Evolutionary conservation across 2,888 invertebrate genomes (phyloP).

Genomic region (Melieria crassipennis): DNA sequence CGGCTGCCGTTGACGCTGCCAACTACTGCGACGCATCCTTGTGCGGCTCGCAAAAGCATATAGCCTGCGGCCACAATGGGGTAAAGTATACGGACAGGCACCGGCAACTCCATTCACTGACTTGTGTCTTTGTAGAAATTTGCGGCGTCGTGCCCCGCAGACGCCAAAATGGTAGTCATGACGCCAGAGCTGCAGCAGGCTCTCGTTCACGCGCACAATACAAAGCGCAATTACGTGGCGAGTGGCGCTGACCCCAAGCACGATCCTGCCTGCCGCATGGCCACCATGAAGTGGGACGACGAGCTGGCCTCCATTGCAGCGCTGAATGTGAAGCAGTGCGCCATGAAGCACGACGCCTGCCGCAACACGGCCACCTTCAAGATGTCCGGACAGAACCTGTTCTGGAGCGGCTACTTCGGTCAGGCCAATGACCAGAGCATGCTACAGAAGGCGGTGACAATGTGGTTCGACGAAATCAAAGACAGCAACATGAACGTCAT

Average conservation of each 20-base stretch:
- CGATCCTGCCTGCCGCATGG: conserved; percentile 53
- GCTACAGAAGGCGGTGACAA: conserved; percentile 42
- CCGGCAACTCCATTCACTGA: conserved; percentile 17
- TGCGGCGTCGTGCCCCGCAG: conserved; percentile 13
- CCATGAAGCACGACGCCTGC: conserved; percentile 54
- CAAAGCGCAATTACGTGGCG: conserved; percentile 38
- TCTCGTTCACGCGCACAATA: conserved; percentile 35
- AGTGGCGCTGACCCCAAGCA: conserved; percentile 21
- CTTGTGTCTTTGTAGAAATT: conserved; percentile 23
- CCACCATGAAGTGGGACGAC: conserved; percentile 55
- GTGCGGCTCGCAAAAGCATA: conserved; percentile 20
- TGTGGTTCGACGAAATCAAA: conserved; percentile 52
- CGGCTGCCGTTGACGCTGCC: background rate
- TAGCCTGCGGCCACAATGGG: conserved; percentile 34
- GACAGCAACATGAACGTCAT: conserved; percentile 27
- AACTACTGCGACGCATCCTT: conserved; percentile 28
- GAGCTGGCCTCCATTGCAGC: conserved; percentile 54
- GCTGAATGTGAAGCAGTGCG: conserved; percentile 52
- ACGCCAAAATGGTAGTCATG: conserved; percentile 19
- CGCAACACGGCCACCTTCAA: conserved; percentile 52
- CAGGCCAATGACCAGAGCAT: conserved; percentile 33
- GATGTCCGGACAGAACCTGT: conserved; percentile 56
- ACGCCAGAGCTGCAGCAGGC: background rate
- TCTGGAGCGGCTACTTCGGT: conserved; percentile 38
- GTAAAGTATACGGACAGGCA: conserved; percentile 21